A percentile compares a stretch with the other conserved stretches of the same genome.
Conservation (phyloP, 2,797 vertebrate species). For the Tadarida brasiliensis region DNA sequence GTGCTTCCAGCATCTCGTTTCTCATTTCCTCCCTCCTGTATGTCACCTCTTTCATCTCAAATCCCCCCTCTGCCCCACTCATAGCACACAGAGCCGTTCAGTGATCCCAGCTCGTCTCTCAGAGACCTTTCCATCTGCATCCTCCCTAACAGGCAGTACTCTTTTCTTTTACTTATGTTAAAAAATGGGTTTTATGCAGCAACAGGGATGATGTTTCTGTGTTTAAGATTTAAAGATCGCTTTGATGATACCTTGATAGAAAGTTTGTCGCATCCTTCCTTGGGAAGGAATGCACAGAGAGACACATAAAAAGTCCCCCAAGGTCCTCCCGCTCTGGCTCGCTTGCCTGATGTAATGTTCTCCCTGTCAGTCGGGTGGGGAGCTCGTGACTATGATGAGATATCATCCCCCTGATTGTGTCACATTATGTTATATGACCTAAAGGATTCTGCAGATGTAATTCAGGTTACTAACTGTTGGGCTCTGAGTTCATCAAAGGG, state of each 20-base stretch:
- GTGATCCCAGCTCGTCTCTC: neutral
- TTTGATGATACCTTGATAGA: neutral
- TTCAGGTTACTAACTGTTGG: neutral
- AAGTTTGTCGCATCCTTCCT: neutral
- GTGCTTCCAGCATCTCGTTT: neutral
- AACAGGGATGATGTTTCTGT: neutral
- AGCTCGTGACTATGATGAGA: neutral
- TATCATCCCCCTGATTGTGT: neutral
- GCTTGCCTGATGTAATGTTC: neutral
- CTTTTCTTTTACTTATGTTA: neutral
- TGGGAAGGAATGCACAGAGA: neutral
- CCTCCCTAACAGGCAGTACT: neutral
- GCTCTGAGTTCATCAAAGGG: neutral
- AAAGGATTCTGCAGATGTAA: neutral
- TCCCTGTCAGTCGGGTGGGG: neutral
- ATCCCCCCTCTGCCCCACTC: neutral
- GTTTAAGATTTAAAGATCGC: neutral
- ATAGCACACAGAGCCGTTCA: neutral
- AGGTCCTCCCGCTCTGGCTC: neutral
- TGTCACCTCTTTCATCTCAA: neutral
- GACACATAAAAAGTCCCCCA: neutral
- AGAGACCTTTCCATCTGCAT: neutral
- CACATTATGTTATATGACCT: neutral
- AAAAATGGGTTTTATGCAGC: neutral
- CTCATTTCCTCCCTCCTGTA: neutral